Conservation (phyloP, 2,113 vertebrate species). For the Datnioides undecimradiatus region DNA sequence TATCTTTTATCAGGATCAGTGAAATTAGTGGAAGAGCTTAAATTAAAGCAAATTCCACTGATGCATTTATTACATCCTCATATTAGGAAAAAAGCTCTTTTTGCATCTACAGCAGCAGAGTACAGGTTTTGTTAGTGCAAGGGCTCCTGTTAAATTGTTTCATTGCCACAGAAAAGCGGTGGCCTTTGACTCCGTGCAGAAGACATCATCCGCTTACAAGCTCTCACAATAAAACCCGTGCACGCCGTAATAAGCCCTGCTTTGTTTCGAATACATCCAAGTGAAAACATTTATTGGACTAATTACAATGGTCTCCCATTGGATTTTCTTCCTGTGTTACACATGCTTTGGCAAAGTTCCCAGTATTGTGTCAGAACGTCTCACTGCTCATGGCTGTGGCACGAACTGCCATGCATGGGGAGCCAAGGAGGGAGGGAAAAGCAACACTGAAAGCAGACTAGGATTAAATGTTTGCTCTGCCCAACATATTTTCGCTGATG, state of each 20-base stretch:
- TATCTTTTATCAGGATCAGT: constrained; percentile 55
- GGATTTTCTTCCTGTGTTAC: constrained; percentile 83
- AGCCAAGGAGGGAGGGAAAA: not conserved
- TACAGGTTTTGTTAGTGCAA: constrained; percentile 55
- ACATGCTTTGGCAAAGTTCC: constrained; percentile 82
- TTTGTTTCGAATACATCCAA: constrained; percentile 85
- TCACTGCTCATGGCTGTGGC: constrained; percentile 53
- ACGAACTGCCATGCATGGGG: constrained; percentile 29
- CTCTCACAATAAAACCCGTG: constrained; percentile 80
- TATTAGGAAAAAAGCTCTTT: constrained; percentile 38
- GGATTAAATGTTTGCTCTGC: not conserved
- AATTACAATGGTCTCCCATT: constrained; percentile 81
- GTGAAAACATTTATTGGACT: constrained; percentile 86
- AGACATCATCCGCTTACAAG: constrained; percentile 79
- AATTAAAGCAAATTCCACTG: constrained; percentile 56
- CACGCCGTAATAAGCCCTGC: constrained; percentile 75
- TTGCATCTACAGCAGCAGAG: constrained; percentile 52
- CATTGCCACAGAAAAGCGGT: constrained; percentile 74
- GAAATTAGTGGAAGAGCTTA: constrained; percentile 51
- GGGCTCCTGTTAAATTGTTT: constrained; percentile 79
- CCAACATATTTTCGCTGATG: not conserved
- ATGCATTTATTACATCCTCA: constrained; percentile 73
- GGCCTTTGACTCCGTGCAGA: constrained; percentile 80
- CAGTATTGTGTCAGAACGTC: constrained; percentile 74
- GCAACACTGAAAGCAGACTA: not conserved